Evolutionary conservation across 2,888 invertebrate species (phyloP).

Genomic region (Lasioglossum zephyrum): DNA sequence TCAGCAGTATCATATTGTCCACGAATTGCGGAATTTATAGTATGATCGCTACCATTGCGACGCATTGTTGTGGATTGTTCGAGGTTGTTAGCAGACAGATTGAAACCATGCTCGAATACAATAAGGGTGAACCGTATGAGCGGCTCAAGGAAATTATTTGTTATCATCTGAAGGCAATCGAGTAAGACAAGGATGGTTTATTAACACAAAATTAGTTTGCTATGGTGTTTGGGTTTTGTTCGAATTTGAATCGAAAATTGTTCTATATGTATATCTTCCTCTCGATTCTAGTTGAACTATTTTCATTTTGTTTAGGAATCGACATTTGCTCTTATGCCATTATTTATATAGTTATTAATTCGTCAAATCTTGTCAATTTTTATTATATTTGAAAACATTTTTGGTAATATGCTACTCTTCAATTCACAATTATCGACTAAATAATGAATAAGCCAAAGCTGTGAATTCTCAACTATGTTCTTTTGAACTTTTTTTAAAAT

Average conservation of each 20-base stretch:
- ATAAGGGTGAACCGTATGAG: not conserved
- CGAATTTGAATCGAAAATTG: not conserved
- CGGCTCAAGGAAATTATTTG: constrained; percentile 41
- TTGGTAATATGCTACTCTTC: not conserved
- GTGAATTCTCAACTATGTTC: no score
- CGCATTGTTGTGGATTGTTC: constrained; percentile 73
- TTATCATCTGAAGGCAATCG: constrained; percentile 56
- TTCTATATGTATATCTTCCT: not conserved
- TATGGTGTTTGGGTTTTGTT: constrained; percentile 46
- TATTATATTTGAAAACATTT: not conserved
- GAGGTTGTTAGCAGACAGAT: constrained; percentile 55
- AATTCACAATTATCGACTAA: not conserved
- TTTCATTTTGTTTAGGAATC: not conserved
- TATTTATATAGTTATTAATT: no score
- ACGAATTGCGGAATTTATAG: constrained; percentile 72
- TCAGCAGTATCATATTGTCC: constrained; percentile 68
- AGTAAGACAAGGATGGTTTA: constrained; percentile 31
- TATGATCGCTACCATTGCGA: constrained; percentile 70
- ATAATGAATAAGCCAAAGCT: no score
- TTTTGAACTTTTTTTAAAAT: no score
- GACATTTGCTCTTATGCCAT: not conserved
- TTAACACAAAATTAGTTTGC: not conserved
- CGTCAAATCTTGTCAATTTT: no score
- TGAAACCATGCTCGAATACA: constrained; percentile 14
- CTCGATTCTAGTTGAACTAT: not conserved